Conservation (phyloP, 2,797 vertebrate species). For the Enteromius radiatus region DNA sequence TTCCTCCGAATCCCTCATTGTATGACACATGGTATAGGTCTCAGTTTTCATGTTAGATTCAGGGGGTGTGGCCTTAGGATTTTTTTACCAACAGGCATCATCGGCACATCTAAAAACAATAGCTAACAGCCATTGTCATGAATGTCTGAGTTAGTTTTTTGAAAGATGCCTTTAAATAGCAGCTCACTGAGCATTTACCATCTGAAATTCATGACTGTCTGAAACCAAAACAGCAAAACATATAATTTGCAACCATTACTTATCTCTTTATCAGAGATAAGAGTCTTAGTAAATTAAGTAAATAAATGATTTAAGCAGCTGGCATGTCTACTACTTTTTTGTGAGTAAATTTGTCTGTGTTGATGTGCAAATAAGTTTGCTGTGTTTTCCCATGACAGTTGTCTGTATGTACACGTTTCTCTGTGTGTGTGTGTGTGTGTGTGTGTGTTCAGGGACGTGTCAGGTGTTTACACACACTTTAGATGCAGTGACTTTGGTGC, state of each 20-base stretch:
- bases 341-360: conserved; percentile 4
- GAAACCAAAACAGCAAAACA: not conserved
- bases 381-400: conserved; percentile 1
- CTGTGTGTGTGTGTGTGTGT: not conserved
- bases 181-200: not conserved
- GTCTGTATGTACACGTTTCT: not conserved
- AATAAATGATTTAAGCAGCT: not conserved
- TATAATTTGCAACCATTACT: not conserved
- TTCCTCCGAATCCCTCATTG: not conserved
- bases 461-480: conserved; percentile 53
- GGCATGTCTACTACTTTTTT: not conserved
- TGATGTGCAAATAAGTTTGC: not conserved
- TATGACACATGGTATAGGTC: conserved; percentile 21
- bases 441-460: conserved; percentile 16
- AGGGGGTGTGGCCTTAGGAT: conserved; percentile 19
- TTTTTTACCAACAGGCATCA: conserved; percentile 10
- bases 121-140: not conserved
- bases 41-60: conserved; percentile 13
- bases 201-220: not conserved
- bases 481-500: conserved; percentile 60
- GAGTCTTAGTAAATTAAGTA: not conserved
- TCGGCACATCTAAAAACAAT: conserved; percentile 25
- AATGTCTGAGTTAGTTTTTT: not conserved
- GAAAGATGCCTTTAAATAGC: conserved; percentile 14
- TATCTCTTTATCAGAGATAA: not conserved